Evolutionary conservation across 2,888 invertebrate genomes (phyloP).

Genomic region (Agrotis exclamationis): DNA sequence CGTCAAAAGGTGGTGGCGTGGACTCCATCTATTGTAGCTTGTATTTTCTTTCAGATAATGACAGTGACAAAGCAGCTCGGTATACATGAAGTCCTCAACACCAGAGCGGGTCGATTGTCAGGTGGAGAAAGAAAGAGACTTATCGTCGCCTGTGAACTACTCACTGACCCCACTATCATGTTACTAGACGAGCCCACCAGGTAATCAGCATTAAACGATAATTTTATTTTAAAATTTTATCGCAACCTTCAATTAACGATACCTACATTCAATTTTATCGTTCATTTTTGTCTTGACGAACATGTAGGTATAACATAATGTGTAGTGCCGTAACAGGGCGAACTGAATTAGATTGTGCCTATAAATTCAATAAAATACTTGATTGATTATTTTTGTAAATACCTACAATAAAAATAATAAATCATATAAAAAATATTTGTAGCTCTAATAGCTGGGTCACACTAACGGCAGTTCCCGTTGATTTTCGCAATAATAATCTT

Average conservation of each 20-base stretch:
- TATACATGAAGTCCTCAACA: constrained; percentile 93
- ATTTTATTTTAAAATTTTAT: neutral
- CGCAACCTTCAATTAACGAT: neutral
- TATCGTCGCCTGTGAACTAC: constrained; percentile 97
- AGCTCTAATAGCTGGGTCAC: too few relatives aligned
- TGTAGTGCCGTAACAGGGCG: neutral
- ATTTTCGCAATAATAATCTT: too few relatives aligned
- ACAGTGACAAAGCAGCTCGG: constrained; percentile 95
- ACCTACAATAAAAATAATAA: too few relatives aligned
- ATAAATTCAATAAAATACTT: neutral
- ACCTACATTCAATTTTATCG: neutral
- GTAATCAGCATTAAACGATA: constrained; percentile 82
- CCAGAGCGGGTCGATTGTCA: constrained; percentile 94
- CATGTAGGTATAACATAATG: too few relatives aligned
- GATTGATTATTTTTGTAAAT: neutral
- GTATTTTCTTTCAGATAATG: constrained; percentile 91
- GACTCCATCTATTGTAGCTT: too few relatives aligned
- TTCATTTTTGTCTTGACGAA: neutral
- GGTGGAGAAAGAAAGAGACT: constrained; percentile 98
- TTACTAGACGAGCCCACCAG: constrained; percentile 98
- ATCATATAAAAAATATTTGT: neutral
- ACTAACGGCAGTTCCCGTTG: too few relatives aligned
- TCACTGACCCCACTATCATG: constrained; percentile 97
- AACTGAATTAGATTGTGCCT: neutral
- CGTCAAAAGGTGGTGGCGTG: too few relatives aligned